phyloP scores from a whole-genome alignment of 2,113 vertebrate species.

The Siphamia tubifer region DNA sequence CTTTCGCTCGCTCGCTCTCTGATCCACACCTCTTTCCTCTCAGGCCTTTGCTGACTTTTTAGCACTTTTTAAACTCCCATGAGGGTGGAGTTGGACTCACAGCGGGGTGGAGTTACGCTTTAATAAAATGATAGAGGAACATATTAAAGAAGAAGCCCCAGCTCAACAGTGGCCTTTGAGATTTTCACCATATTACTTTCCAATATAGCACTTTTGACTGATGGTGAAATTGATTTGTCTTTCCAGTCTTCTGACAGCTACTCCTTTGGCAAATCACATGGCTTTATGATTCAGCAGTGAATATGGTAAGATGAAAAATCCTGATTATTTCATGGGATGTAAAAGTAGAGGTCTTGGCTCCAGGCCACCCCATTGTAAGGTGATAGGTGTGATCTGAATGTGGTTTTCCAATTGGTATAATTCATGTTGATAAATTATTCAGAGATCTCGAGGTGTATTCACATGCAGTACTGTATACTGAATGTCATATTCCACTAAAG shows the following conservation, averaged over 20 bases:
- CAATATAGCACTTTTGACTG: constrained; percentile 5
- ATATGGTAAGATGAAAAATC: neutral
- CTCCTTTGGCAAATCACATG: constrained; percentile 6
- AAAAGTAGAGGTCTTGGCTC: neutral
- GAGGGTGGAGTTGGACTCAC: no score
- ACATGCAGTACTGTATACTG: neutral
- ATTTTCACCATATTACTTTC: neutral
- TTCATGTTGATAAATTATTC: neutral
- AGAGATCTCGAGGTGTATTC: neutral
- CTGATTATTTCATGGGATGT: neutral
- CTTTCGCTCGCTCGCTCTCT: no score
- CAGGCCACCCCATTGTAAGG: neutral
- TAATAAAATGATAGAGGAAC: neutral
- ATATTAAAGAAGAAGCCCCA: neutral
- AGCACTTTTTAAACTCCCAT: no score
- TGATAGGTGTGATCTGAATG: constrained; percentile 10
- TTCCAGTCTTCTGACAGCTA: neutral
- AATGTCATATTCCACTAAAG: neutral
- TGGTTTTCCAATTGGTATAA: neutral
- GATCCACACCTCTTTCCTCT: no score
- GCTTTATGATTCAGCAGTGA: constrained; percentile 13
- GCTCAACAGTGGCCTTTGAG: neutral
- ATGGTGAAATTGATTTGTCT: neutral
- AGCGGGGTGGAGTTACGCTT: no score
- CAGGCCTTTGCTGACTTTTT: no score